A percentile compares a stretch with the other conserved stretches of the same genome.
These are phyloP conservation scores for Nomada hirtipes DNA, from an alignment of 2,888 invertebrate genomes.

Conservation along the genomic window DNA sequence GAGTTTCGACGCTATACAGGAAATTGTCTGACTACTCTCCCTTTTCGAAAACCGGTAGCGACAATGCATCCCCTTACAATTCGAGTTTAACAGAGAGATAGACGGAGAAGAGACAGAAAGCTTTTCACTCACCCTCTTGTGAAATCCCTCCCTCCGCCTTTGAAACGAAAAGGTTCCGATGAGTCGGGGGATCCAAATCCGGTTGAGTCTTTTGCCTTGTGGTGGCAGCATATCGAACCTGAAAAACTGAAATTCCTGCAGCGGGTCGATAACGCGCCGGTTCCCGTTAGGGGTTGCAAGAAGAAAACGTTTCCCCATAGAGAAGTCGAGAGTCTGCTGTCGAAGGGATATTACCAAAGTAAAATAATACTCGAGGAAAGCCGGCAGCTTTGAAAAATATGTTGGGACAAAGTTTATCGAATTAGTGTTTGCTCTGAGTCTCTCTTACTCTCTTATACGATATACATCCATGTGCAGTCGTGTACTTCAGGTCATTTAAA, in stretches of 20 bases:
- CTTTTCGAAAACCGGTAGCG: conserved; percentile 59
- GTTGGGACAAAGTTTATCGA: conserved; percentile 10
- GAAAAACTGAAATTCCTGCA: conserved; percentile 54
- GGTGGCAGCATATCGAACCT: conserved; percentile 38
- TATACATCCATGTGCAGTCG: not conserved
- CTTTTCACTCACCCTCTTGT: conserved; percentile 21
- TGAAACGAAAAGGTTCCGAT: conserved; percentile 44
- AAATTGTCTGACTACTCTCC: conserved; percentile 65
- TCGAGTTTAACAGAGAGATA: conserved; percentile 57
- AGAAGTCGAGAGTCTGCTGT: conserved; percentile 28
- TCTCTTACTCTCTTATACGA: not conserved
- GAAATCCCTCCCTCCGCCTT: conserved; percentile 26
- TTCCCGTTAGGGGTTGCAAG: conserved; percentile 11
- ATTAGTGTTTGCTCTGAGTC: not conserved
- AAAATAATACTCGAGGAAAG: conserved; percentile 47
- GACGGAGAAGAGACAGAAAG: not conserved
- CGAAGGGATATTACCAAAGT: conserved; percentile 35
- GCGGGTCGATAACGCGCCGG: conserved; percentile 57
- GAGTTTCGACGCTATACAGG: conserved; percentile 51
- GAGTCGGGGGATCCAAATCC: conserved; percentile 64
- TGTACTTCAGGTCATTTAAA: no score
- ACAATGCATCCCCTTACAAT: conserved; percentile 48
- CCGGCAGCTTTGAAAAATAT: conserved; percentile 7
- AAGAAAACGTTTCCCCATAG: conserved; percentile 37
- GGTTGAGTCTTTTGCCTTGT: conserved; percentile 54